Percentiles rank a stretch among this genome's conserved stretches.
phyloP scores from a whole-genome alignment of 2,113 vertebrate species.

The Cavia porcellus region DNA sequence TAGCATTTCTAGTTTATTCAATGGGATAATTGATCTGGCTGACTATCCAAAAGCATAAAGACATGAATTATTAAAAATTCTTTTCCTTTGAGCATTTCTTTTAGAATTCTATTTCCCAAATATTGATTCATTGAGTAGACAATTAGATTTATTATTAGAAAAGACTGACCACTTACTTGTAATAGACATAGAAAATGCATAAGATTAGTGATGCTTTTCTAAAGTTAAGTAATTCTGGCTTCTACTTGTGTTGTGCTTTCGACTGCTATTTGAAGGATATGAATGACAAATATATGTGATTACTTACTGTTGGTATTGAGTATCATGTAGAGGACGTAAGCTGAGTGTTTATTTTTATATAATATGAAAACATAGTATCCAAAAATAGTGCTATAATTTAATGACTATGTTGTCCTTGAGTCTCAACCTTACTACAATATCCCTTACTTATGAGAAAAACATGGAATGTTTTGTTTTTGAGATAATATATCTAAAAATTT shows the following conservation, averaged over 20 bases:
- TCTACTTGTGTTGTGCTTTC: neutral
- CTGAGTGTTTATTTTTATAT: slow-evolving; percentile 62
- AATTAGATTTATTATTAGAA: slow-evolving; percentile 19
- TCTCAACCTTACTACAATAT: neutral
- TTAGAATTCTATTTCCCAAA: slow-evolving; percentile 57
- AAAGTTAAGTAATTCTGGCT: neutral
- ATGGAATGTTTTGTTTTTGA: slow-evolving; percentile 19
- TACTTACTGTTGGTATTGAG: neutral
- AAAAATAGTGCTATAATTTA: slow-evolving; percentile 12
- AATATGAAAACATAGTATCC: slow-evolving; percentile 12
- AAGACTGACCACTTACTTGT: neutral
- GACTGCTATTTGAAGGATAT: neutral
- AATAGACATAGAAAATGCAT: neutral
- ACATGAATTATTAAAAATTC: slow-evolving; percentile 20
- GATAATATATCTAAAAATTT: slow-evolving; percentile 11
- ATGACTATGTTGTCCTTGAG: neutral
- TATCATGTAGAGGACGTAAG: slow-evolving; percentile 16
- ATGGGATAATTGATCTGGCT: neutral
- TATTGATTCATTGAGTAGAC: slow-evolving; percentile 42
- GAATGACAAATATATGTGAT: neutral
- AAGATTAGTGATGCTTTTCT: neutral
- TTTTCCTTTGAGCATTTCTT: slow-evolving; percentile 33
- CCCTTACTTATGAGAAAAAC: slow-evolving; percentile 41
- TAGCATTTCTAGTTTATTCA: neutral
- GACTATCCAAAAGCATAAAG: slow-evolving; percentile 43